Conservation (phyloP, 2,797 vertebrate genomes). For the Psittacula echo region DNA sequence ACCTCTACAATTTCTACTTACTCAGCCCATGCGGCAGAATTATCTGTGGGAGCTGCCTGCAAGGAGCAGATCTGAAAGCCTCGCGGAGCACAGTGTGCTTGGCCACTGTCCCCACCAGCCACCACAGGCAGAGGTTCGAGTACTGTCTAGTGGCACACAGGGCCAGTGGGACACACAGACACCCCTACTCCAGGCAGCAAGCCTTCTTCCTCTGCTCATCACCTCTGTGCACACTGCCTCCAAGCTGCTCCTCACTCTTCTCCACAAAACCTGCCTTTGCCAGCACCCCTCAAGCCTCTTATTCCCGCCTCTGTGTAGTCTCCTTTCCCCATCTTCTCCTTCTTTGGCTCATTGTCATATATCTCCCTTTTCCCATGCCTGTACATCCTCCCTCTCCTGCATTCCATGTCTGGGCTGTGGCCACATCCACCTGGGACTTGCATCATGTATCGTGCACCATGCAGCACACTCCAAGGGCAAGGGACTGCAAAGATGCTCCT, state of each 20-base stretch:
- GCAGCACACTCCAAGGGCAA: background rate
- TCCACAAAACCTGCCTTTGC: background rate
- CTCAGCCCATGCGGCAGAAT: background rate
- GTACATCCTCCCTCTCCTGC: background rate
- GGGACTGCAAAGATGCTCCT: background rate
- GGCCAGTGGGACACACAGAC: background rate
- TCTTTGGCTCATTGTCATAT: accelerated
- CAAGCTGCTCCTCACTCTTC: background rate
- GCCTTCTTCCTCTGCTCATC: background rate
- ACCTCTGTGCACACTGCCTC: background rate
- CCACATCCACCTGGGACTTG: background rate
- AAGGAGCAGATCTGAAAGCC: background rate
- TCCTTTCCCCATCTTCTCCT: background rate
- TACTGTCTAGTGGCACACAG: constrained; percentile 37
- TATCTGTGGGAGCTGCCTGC: accelerated
- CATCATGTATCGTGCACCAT: accelerated
- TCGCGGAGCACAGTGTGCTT: background rate
- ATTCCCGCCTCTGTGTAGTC: accelerated
- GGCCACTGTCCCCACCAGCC: background rate
- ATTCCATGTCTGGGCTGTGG: background rate
- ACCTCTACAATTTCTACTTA: no score
- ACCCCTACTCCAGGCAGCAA: background rate
- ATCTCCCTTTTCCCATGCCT: background rate
- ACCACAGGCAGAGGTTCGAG: background rate
- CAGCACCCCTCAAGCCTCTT: background rate